Percentiles rank a stretch among this genome's conserved stretches.
Evolutionary conservation across 2,888 invertebrate genomes (phyloP).

Genomic region (Acleris cristana): DNA sequence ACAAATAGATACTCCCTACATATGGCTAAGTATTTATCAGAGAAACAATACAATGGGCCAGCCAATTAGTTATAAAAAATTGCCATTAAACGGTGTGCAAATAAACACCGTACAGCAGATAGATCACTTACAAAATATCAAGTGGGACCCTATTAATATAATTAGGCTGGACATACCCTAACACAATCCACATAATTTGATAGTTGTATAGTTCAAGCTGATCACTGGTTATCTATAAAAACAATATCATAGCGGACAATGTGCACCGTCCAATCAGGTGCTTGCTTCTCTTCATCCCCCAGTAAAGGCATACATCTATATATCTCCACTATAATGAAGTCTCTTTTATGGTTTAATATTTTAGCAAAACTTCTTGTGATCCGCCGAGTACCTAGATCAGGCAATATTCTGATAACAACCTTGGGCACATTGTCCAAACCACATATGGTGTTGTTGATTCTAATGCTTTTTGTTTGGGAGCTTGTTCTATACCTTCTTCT

Average conservation of each 20-base stretch:
- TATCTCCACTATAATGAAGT: constrained; percentile 62
- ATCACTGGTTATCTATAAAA: constrained; percentile 46
- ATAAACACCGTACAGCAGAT: too few species aligned
- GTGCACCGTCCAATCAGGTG: constrained; percentile 69
- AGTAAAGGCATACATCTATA: constrained; percentile 74
- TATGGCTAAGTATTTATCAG: not conserved
- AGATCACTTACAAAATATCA: too few species aligned
- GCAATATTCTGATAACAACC: constrained; percentile 42
- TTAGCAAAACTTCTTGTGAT: constrained; percentile 60
- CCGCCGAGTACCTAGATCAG: constrained; percentile 37
- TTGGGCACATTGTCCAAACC: constrained; percentile 47
- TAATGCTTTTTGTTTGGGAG: constrained; percentile 2
- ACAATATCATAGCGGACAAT: constrained; percentile 63
- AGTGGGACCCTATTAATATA: too few species aligned
- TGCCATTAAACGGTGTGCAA: too few species aligned
- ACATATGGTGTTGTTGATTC: constrained; percentile 42
- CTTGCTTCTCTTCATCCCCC: constrained; percentile 62
- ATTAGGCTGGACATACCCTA: too few species aligned
- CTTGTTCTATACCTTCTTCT: constrained; percentile 31
- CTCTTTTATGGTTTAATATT: constrained; percentile 44
- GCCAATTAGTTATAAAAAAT: too few species aligned
- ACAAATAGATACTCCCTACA: too few species aligned
- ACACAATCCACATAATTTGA: too few species aligned
- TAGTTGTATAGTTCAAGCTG: not conserved
- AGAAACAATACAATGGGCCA: too few species aligned